Percentiles rank a stretch among this genome's conserved stretches.
Conservation (phyloP, 2,888 invertebrate genomes). For the Chrysolina americana region DNA sequence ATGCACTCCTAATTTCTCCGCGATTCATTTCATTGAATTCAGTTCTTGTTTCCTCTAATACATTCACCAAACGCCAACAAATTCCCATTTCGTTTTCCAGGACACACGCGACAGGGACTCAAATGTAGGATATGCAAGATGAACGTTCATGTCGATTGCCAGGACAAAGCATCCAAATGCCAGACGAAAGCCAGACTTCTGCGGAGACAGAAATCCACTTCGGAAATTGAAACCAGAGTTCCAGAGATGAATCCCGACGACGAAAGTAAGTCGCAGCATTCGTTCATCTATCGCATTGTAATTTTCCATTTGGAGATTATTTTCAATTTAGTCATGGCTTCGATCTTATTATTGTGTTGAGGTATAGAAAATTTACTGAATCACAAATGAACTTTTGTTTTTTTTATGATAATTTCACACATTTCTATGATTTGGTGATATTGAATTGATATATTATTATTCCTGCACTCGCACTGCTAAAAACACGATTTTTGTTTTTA, state of each 20-base stretch:
- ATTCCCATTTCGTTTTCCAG: constrained; percentile 69
- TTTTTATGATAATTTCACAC: too few relatives aligned
- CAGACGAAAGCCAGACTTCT: constrained; percentile 88
- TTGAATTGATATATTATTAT: too few relatives aligned
- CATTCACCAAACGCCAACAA: not conserved
- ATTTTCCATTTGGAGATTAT: too few relatives aligned
- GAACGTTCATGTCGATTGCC: constrained; percentile 92
- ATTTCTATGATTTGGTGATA: too few relatives aligned
- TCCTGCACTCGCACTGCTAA: too few relatives aligned
- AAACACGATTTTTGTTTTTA: too few relatives aligned
- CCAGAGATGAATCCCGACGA: constrained; percentile 79
- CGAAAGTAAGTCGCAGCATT: constrained; percentile 80
- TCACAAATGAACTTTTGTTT: too few relatives aligned
- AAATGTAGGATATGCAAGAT: constrained; percentile 92
- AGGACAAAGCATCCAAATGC: constrained; percentile 86
- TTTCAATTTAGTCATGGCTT: not conserved
- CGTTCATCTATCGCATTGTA: too few relatives aligned
- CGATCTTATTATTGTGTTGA: too few relatives aligned
- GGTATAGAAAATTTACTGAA: too few relatives aligned
- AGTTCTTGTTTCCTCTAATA: not conserved
- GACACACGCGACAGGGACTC: constrained; percentile 92
- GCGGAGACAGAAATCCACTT: constrained; percentile 90
- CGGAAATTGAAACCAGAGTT: constrained; percentile 83
- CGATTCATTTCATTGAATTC: too few relatives aligned
- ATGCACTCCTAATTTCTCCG: too few relatives aligned